Evolutionary conservation across 2,888 invertebrate species (phyloP), one percentile per base, ranked within the genome.

Genomic region (Cataglyphis albicans): DNA sequence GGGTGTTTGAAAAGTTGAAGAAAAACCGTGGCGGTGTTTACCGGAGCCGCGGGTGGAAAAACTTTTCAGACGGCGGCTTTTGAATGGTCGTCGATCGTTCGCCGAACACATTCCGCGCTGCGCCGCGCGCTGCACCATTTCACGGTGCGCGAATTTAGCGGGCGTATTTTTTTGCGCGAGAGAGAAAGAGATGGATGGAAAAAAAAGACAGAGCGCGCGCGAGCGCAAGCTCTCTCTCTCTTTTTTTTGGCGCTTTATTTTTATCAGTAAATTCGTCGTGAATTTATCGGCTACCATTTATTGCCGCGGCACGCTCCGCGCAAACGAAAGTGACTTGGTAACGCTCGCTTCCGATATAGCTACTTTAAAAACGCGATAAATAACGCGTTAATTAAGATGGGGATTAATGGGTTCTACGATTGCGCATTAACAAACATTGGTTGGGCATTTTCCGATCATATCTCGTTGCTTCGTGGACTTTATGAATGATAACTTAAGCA

Each of bases 21-120:
- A 89, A 89, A 89, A 89, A 89, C 86, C 86, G 87, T 84, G 84
- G 82, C 84, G 86, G 82, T 90, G 90, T 90, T 90, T 90, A 90
- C 90, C 72, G 89, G 85, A 81, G 82, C 84, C 84, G 85, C 63
- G 78, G 84, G 88, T 83, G 88, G 90, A 86, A 90, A 90, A 90
- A 90, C 90, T 90, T 90, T 90, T 89, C 90, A 90, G 90, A 90
- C 90, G 86, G 90, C 89, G 90, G 88, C 90, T 87, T 88, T 90
- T 88, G 88, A 89, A 89, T 87, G 90, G 85, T 90, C 90, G 90
- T 90, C 90, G 90, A 90, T 88, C 89, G 89, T 90, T 86, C 87
- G 85, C 83, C 89, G 87, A 88, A 89, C 72, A 59, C 85, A 52
- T 52, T 90, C 85, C 83, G 81, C 80, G 80, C 84, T 85, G 88